These are phyloP conservation scores for Himalopsyche anomala DNA, from an alignment of 2,888 invertebrate genomes.

Conservation along the genomic window DNA sequence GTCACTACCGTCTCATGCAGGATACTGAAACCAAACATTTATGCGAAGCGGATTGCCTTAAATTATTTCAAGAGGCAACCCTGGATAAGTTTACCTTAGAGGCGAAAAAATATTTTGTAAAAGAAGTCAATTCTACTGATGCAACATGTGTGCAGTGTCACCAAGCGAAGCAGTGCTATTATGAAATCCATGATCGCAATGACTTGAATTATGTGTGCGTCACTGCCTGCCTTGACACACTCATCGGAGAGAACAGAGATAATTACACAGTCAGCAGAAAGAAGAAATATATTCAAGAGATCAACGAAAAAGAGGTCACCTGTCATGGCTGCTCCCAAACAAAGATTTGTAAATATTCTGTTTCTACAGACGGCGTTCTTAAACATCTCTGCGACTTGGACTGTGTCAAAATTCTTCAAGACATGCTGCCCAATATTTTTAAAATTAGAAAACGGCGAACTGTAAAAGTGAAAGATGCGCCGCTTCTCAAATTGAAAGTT, in stretches of 20 bases:
- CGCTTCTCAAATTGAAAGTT: conserved; percentile 74
- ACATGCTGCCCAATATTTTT: conserved; percentile 64
- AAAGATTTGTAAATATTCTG: conserved; percentile 74
- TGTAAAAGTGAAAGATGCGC: conserved; percentile 67
- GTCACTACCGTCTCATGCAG: conserved; percentile 70
- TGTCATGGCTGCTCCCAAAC: conserved; percentile 76
- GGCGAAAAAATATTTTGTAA: conserved; percentile 69
- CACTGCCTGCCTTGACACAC: conserved; percentile 74
- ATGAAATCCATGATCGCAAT: conserved; percentile 74
- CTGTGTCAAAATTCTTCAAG: conserved; percentile 76
- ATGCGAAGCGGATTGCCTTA: conserved; percentile 76
- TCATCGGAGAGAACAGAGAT: conserved; percentile 76
- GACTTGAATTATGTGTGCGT: conserved; percentile 77
- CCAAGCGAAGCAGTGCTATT: conserved; percentile 73
- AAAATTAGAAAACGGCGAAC: conserved; percentile 69
- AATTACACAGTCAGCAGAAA: conserved; percentile 77
- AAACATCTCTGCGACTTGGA: conserved; percentile 77
- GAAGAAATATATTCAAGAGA: conserved; percentile 75
- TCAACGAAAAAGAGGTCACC: conserved; percentile 67
- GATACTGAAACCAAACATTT: conserved; percentile 70
- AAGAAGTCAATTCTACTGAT: conserved; percentile 69
- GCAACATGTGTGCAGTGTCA: conserved; percentile 73
- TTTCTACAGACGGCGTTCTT: conserved; percentile 75
- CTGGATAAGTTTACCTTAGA: conserved; percentile 68
- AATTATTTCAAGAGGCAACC: conserved; percentile 72